Evolutionary conservation across 2,888 invertebrate genomes (phyloP).

Genomic region (Eudemis profundana): DNA sequence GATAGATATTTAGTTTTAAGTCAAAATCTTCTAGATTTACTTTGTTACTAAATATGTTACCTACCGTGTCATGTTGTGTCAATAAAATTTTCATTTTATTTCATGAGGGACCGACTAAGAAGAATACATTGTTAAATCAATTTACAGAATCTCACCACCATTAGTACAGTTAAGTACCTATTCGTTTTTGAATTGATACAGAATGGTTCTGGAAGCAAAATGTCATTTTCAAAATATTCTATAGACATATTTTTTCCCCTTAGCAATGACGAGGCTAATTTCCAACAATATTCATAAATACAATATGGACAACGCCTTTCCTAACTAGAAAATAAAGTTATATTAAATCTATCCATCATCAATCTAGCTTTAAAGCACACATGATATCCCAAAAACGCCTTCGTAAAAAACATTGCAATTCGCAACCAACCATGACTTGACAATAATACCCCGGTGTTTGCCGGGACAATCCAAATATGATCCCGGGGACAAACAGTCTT

Average conservation of each 20-base stretch:
- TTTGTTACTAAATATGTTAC: no score
- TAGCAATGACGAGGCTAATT: conserved; percentile 2
- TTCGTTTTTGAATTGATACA: no score
- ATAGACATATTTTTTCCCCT: background rate
- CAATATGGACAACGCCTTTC: background rate
- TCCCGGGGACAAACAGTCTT: background rate
- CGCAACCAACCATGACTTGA: conserved; percentile 19
- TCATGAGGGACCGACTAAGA: no score
- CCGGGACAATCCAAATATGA: background rate
- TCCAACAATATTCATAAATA: background rate
- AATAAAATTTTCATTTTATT: no score
- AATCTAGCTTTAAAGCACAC: conserved; percentile 23
- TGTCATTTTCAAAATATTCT: background rate
- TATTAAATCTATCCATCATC: conserved; percentile 26
- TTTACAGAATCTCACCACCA: no score
- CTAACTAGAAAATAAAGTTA: conserved; percentile 7
- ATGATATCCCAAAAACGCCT: background rate
- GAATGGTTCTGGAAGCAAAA: no score
- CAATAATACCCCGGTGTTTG: background rate
- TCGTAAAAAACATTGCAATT: background rate
- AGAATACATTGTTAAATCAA: no score
- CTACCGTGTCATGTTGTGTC: no score
- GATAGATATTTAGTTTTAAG: no score
- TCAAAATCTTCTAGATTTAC: no score
- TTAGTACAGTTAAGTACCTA: no score